Evolutionary conservation across 2,113 vertebrate species (phyloP).

Genomic region (Ifrita kowaldi): DNA sequence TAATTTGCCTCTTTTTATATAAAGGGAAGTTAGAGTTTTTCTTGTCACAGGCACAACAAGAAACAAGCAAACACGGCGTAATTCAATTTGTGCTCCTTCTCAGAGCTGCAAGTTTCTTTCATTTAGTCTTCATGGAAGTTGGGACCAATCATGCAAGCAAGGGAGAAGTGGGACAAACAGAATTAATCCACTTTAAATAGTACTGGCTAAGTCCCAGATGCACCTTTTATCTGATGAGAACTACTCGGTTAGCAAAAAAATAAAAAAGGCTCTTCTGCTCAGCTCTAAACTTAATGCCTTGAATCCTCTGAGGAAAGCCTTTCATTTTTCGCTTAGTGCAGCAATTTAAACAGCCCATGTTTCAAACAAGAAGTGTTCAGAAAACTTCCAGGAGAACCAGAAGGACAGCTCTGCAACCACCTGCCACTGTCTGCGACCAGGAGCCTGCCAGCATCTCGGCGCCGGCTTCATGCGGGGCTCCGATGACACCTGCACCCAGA

Average conservation of each 20-base stretch:
- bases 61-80: constrained; percentile 37
- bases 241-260: neutral
- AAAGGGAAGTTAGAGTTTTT: constrained; percentile 60
- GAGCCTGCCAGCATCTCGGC: neutral
- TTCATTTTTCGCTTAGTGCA: constrained; percentile 5
- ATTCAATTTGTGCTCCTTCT: constrained; percentile 63
- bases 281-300: constrained; percentile 4
- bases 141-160: neutral
- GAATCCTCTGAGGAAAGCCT: neutral
- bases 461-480: fast-evolving
- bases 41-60: constrained; percentile 28
- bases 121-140: neutral
- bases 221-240: constrained; percentile 34
- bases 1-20: constrained; percentile 66
- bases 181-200: constrained; percentile 38
- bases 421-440: neutral
- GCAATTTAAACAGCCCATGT: neutral
- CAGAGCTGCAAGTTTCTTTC: constrained; percentile 13
- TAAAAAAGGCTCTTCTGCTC: neutral
- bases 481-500: neutral
- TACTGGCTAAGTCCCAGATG: neutral
- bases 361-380: neutral
- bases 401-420: neutral
- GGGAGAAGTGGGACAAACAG: constrained; percentile 26
- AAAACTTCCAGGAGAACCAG: neutral